phyloP scores from a whole-genome alignment of 2,888 invertebrate species.

The Diarsia mendica region DNA sequence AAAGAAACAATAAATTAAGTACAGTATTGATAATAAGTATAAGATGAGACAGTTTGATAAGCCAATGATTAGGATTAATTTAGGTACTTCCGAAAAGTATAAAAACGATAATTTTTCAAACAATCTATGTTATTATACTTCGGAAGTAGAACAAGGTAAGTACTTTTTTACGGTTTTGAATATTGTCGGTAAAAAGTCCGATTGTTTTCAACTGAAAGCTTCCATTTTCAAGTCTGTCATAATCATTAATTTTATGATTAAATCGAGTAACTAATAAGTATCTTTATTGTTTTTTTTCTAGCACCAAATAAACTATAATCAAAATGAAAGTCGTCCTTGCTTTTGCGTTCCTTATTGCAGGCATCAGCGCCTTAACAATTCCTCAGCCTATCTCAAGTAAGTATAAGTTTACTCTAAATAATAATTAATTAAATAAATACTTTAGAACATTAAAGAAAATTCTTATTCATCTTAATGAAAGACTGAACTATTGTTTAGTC shows the following conservation, averaged over 20 bases:
- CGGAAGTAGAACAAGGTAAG: constrained; percentile 46
- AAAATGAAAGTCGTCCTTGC: constrained; percentile 75
- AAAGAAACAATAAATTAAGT: constrained; percentile 37
- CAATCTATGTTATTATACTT: constrained; percentile 27
- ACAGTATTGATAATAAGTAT: constrained; percentile 19
- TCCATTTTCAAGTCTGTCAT: background rate
- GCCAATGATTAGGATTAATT: constrained; percentile 16
- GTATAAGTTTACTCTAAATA: constrained; percentile 7
- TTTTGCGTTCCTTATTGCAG: constrained; percentile 71
- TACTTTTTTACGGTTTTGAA: too few relatives aligned
- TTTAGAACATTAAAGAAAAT: too few relatives aligned
- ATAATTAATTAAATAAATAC: too few relatives aligned
- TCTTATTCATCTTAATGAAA: too few relatives aligned
- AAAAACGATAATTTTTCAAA: constrained; percentile 28
- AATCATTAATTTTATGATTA: background rate
- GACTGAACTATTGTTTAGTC: too few relatives aligned
- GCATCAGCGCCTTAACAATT: constrained; percentile 64
- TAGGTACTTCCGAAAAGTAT: constrained; percentile 45
- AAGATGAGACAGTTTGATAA: constrained; percentile 52
- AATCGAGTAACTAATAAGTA: too few relatives aligned
- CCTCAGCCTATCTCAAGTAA: constrained; percentile 30
- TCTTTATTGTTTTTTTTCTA: background rate
- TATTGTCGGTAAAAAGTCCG: too few relatives aligned
- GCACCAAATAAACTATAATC: constrained; percentile 5
- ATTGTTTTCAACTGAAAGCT: background rate